Evolutionary conservation across 2,888 invertebrate genomes (phyloP), one percentile per base, ranked within the genome.

Genomic region (Nineta flava): DNA sequence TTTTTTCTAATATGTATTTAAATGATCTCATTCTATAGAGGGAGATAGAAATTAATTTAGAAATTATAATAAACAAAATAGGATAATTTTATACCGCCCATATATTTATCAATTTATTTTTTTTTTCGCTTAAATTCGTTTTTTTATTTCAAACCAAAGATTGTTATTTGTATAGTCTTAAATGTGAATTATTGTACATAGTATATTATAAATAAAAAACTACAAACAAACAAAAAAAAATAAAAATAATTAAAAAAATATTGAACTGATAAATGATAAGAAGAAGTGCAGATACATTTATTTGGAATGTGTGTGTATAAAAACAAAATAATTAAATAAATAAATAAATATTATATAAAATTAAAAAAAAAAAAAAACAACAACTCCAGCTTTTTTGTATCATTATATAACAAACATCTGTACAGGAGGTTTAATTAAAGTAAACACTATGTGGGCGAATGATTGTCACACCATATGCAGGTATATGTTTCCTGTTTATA

Each of bases 401-500:
- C 42, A 42, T 15, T 7, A 26, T 26, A 26, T 26, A 26, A 7
- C 4, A 26, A 26, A 19, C 5, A 19, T 19, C 19, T 26, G 2
- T 26, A 26, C 7, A 40, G 13, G 15, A 13, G 42, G 42, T 42
- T 42, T 19, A 42, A 41, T 41, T n/a, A 13, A 41, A 19, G 17
- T 42, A 26, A 42, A 17, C 42, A 42, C 42, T 10, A 42, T 19
- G 17, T 10, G 15, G 15, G 17, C 42, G 42, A 15, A 15, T 15
- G 38, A 38, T 42, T 10, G 15, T 13, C 15, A 41, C 9, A 42
- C 15, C 15, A 15, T 17, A 42, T 42, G 15, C 62, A 62, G 64
- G 64, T 64, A 59, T 63, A 65, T 65, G 64, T 65, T 65, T 65
- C 65, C 65, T 65, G 62, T 65, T 26, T 65, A 58, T 58, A 61